Evolutionary conservation across 2,113 vertebrate genomes (phyloP).

Genomic region (Catagonus wagneri): DNA sequence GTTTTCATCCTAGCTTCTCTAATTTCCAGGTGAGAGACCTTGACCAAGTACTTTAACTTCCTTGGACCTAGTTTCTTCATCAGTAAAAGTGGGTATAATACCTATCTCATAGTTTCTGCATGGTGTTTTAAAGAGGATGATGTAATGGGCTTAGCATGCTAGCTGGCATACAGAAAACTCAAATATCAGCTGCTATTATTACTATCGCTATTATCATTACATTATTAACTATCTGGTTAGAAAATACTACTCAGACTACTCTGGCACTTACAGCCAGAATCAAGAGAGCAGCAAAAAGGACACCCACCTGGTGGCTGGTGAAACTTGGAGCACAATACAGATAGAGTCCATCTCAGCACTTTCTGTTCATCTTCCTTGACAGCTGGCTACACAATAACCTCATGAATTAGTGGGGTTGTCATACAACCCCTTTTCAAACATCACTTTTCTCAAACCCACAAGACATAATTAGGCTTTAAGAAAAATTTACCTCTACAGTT

Average conservation of each 20-base stretch:
- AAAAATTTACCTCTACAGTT: background rate
- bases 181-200: background rate
- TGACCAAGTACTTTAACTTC: background rate
- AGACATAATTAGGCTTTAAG: background rate
- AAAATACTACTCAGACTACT: background rate
- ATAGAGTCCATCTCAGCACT: background rate
- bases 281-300: background rate
- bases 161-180: background rate
- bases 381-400: background rate
- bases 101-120: background rate
- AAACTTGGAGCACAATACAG: background rate
- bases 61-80: background rate
- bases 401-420: background rate
- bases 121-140: background rate
- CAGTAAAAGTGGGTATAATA: background rate
- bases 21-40: background rate
- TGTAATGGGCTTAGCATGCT: background rate
- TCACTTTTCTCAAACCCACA: background rate
- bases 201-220: background rate
- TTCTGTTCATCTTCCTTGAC: background rate
- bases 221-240: background rate
- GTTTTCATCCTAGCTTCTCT: background rate
- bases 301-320: fast-evolving
- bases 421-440: background rate
- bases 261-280: conserved; percentile 7